These are phyloP conservation scores for Gymnosoma rotundatum DNA, from an alignment of 2,888 invertebrate genomes.

Conservation along the genomic window DNA sequence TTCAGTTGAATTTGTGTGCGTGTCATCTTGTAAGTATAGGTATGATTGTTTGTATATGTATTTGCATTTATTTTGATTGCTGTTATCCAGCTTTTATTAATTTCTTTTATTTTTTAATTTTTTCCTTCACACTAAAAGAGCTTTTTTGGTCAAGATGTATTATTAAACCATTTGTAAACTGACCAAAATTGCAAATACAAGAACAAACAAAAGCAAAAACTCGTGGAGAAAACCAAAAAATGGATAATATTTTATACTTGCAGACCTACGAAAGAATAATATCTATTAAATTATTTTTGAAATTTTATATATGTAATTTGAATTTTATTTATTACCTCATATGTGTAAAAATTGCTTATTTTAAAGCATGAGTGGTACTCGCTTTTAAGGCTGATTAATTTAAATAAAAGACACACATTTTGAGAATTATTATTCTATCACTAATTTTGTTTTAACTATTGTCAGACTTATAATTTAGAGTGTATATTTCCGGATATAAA, in stretches of 20 bases:
- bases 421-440: too few relatives aligned
- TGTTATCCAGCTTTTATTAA: slow-evolving; percentile 34
- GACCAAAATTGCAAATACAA: slow-evolving; percentile 46
- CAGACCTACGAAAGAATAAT: too few relatives aligned
- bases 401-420: too few relatives aligned
- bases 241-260: not conserved
- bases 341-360: too few relatives aligned
- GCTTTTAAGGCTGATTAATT: too few relatives aligned
- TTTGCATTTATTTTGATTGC: slow-evolving; percentile 10
- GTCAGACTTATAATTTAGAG: too few relatives aligned
- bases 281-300: too few relatives aligned
- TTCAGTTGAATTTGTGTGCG: slow-evolving; percentile 12
- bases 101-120: not conserved
- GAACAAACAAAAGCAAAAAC: not conserved
- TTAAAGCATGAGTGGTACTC: too few relatives aligned
- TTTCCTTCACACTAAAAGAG: not conserved
- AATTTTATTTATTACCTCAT: too few relatives aligned
- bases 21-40: not conserved
- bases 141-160: slow-evolving; percentile 36
- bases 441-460: too few relatives aligned
- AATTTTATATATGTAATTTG: too few relatives aligned
- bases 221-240: not conserved
- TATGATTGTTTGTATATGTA: not conserved
- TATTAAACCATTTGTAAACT: slow-evolving; percentile 63
- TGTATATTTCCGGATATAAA: too few relatives aligned